Conservation (phyloP, 2,888 invertebrate species). For the Stratiomys singularior region DNA sequence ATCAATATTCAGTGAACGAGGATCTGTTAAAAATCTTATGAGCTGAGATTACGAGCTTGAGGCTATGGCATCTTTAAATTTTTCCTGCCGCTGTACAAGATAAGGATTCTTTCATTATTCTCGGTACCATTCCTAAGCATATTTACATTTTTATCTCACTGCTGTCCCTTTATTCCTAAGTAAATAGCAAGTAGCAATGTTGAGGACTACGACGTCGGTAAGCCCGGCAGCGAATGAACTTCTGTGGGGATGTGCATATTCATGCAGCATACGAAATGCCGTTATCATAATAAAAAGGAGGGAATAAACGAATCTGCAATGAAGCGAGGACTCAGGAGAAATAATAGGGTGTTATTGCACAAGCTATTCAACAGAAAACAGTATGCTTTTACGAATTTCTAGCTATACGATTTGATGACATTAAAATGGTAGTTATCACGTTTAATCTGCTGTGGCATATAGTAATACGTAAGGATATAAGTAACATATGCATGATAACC, state of each 20-base stretch:
- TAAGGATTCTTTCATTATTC: constrained; percentile 21
- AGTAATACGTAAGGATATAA: too few relatives aligned
- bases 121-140: constrained; percentile 32
- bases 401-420: too few relatives aligned
- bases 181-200: background rate
- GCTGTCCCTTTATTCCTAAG: background rate
- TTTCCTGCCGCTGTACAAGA: background rate
- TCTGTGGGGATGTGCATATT: background rate
- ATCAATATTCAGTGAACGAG: constrained; percentile 22
- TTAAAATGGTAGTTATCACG: too few relatives aligned
- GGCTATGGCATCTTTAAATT: background rate
- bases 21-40: constrained; percentile 15
- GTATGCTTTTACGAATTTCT: too few relatives aligned
- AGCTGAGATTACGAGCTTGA: too few relatives aligned
- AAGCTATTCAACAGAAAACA: too few relatives aligned
- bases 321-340: too few relatives aligned
- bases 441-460: too few relatives aligned
- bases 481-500: too few relatives aligned
- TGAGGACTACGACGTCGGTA: background rate
- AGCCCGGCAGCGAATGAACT: background rate
- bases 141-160: constrained; percentile 25
- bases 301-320: too few relatives aligned
- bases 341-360: too few relatives aligned
- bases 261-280: background rate
- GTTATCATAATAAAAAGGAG: too few relatives aligned